Percentiles rank a stretch among this genome's conserved stretches.
These are phyloP conservation scores for Passerina amoena DNA, from an alignment of 2,113 vertebrate species.

Conservation along the genomic window DNA sequence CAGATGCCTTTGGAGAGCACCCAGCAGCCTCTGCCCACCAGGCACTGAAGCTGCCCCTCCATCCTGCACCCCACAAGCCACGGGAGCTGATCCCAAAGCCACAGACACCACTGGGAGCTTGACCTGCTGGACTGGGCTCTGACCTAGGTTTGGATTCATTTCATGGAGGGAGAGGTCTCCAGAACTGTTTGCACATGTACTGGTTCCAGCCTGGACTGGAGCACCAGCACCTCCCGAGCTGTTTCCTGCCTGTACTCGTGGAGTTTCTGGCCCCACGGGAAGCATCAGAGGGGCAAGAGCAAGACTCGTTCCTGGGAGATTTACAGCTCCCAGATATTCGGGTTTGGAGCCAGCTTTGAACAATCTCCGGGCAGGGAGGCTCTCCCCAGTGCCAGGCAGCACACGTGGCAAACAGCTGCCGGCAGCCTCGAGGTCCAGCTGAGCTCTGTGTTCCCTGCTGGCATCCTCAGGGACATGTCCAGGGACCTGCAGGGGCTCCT, in stretches of 20 bases:
- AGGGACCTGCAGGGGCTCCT: background rate
- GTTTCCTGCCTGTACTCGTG: background rate
- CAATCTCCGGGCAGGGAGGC: background rate
- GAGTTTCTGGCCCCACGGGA: background rate
- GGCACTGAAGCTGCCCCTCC: background rate
- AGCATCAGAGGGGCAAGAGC: background rate
- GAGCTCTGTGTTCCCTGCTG: background rate
- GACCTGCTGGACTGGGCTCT: background rate
- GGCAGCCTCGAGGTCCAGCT: background rate
- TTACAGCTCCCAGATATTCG: background rate
- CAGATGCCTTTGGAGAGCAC: background rate
- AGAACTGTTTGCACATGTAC: background rate
- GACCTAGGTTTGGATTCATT: background rate
- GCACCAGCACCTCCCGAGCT: background rate
- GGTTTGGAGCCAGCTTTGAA: background rate
- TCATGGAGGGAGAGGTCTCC: background rate
- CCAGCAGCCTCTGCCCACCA: accelerated
- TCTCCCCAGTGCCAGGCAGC: background rate
- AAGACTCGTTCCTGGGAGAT: background rate
- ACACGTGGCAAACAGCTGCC: slow-evolving; percentile 49
- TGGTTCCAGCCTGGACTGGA: background rate
- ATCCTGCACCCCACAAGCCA: background rate
- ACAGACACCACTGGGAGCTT: accelerated
- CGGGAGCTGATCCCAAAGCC: background rate
- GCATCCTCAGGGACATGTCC: background rate